phyloP scores from a whole-genome alignment of 2,888 invertebrate species.

The Drosophila setosimentum region DNA sequence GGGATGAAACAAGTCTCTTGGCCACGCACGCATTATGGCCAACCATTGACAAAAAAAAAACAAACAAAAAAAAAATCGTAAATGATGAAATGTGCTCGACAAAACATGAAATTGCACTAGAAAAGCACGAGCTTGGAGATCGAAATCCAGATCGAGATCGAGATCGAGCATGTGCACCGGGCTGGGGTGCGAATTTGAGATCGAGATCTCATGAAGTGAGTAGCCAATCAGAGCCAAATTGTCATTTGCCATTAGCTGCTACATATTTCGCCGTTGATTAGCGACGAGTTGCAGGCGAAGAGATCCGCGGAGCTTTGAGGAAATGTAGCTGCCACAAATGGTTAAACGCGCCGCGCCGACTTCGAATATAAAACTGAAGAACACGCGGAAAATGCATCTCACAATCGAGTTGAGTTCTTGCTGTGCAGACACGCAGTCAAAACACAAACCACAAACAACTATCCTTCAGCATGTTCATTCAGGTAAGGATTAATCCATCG shows the following conservation, averaged over 20 bases:
- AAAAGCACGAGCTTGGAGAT: conserved; percentile 36
- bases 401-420: conserved; percentile 84
- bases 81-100: conserved; percentile 73
- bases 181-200: conserved; percentile 25
- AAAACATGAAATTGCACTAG: conserved; percentile 65
- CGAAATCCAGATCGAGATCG: conserved; percentile 11
- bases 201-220: conserved; percentile 40
- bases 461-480: conserved; percentile 80
- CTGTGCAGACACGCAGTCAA: conserved; percentile 76
- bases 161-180: conserved; percentile 35
- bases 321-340: conserved; percentile 34
- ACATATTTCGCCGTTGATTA: conserved; percentile 26
- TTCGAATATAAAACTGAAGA: conserved; percentile 84
- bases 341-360: conserved; percentile 23
- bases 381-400: conserved; percentile 82
- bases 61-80: conserved; percentile 50
- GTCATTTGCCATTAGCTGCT: conserved; percentile 70
- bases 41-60: conserved; percentile 69
- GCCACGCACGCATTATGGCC: conserved; percentile 41
- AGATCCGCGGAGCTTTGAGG: not conserved
- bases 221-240: conserved; percentile 72
- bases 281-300: not conserved
- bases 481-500: conserved; percentile 71
- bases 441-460: conserved; percentile 25
- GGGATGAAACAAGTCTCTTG: conserved; percentile 67